Evolutionary conservation across 2,888 invertebrate genomes (phyloP).

Genomic region (Ophioninae sp.): DNA sequence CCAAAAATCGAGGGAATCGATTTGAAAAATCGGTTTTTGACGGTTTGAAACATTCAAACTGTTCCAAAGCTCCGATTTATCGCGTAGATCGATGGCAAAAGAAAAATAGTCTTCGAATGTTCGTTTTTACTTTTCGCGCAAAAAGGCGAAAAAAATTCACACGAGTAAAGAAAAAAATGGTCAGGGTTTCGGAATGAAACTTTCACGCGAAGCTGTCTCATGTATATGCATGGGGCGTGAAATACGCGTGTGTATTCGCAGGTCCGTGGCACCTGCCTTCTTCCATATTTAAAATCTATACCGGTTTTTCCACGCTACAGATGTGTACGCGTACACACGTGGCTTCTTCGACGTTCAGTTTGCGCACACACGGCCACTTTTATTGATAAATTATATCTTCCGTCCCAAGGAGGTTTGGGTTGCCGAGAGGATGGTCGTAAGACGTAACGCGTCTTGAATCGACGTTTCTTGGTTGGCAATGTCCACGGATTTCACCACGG

Average conservation of each 20-base stretch:
- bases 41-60: too few relatives aligned
- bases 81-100: not conserved
- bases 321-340: constrained; percentile 36
- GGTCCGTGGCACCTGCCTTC: constrained; percentile 60
- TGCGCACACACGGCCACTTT: constrained; percentile 64
- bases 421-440: constrained; percentile 38
- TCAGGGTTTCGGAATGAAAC: constrained; percentile 1
- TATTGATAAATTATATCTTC: constrained; percentile 75
- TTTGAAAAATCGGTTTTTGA: too few relatives aligned
- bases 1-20: not conserved
- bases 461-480: not conserved
- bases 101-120: not conserved
- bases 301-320: constrained; percentile 60
- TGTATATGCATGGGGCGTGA: not conserved
- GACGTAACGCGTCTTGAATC: constrained; percentile 14
- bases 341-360: not conserved
- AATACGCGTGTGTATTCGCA: not conserved
- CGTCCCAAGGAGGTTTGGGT: constrained; percentile 72
- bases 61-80: not conserved
- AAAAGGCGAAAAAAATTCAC: not conserved
- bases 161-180: not conserved
- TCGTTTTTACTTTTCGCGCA: not conserved
- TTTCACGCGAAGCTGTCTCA: not conserved
- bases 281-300: constrained; percentile 63
- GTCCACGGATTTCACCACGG: too few relatives aligned